Base-by-base conservation (phyloP, 1,140 invertebrate genomes). In the Leptonema lineaticorne region DNA sequence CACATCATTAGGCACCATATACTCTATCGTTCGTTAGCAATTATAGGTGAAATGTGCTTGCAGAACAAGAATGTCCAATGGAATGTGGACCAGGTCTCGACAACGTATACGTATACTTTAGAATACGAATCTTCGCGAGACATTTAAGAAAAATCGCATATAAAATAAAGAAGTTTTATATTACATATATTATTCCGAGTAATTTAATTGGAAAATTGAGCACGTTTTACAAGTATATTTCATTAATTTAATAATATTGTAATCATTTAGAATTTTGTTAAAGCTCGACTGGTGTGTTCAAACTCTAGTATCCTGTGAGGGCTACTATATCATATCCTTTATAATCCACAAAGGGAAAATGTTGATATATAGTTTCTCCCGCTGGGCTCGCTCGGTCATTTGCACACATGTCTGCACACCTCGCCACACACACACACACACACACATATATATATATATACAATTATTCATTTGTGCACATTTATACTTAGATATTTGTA, bases 41-140 rank as follows among this genome's bases (percentile, higher is more conserved):
- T 64, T 64, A 64, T 41, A 29, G 14, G 62, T 26, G 41, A 64
- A 64, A 64, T 64, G 26, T 41, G 41, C 45, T 41, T 64, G 29
- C 62, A 64, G 46, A 50, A n/a, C 41, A 50, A 53, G 62, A 64
- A 64, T 64, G 41, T 50, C 27, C 45, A 16, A 16, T 28, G 62
- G 62, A 64, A 64, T 64, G 62, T 26, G 62, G 62, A 20, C 45
- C 37, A 16, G 24, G 41, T 14, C 45, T 28, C 14, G 16, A 64
- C 26, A 24, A 14, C 11, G 27, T 53, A 14, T 50, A 64, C 20
- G 41, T 27, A 26, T 64, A 62, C 58, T 30, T 62, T 30, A 20
- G 58, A 30, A 62, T 28, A 18, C 22, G 29, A 50, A 18, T 27
- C 62, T 59, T 22, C 5, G 30, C 41, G 27, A 27, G 5, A 64